Evolutionary conservation across 2,888 invertebrate species (phyloP), one percentile per base, ranked within the genome.

Genomic region (Anarsia innoxiella): DNA sequence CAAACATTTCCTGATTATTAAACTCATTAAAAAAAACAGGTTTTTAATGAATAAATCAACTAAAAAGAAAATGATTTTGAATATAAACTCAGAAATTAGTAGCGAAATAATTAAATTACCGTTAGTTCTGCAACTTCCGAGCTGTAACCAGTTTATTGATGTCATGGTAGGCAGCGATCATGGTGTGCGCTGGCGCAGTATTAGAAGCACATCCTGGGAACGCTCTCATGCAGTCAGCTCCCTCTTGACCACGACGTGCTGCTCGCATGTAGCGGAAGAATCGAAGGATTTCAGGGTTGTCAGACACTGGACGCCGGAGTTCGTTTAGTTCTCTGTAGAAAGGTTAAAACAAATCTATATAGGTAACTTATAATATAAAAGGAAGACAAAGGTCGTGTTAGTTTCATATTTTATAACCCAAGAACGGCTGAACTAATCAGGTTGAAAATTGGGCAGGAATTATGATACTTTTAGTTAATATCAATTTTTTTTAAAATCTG

Each of bases 191-290:
- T 30, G 90, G 89, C 14, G 89, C 86, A 1, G 89, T 86, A 31
- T 89, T 87, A 1, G 80, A 62, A 1, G 88, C 82, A 66, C 94
- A 95, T 1, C 87, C 87, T 0, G 51, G 86, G 62, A 92, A 91
- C 0, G 87, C 80, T n/a, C 87, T 73, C 52, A 89, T 87, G 59
- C 95, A 95, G 58, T 90, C 90, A 8, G 88, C 78, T 11, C 92
- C 93, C 58, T 94, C 94, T 60, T 95, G 95, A 0, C 94, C 95
- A 45, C 94, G 66, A 1, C 94, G 90, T 8, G 95, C 95, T 0
- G 95, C 93, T 48, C 94, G 91, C 94, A 95, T 95, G 74, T 95
- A 95, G 39, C 91, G 90, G 87, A 95, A 95, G 85, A 95, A 95
- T 36, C 95, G 86, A 26, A 95, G 78, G 41, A 95, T 94, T 55